A percentile compares a stretch with the other conserved stretches of the same genome.
phyloP scores from a whole-genome alignment of 2,113 vertebrate species.

The Engystomops pustulosus region DNA sequence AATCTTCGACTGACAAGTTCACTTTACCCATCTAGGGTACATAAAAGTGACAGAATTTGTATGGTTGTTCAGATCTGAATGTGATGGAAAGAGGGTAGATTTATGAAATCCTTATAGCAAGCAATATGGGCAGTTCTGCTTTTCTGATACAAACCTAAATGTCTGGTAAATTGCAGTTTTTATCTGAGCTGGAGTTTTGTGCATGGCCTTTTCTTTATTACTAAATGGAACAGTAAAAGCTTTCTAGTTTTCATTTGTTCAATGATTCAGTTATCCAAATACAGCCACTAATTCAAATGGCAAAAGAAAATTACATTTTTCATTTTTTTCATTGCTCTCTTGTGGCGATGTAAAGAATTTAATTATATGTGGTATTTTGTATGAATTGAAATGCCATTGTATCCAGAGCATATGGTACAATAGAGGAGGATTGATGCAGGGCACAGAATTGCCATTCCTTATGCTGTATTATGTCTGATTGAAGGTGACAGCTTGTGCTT shows the following conservation, averaged over 20 bases:
- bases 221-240: background rate
- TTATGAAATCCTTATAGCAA: background rate
- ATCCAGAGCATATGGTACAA: slow-evolving; percentile 9
- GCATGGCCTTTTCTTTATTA: slow-evolving; percentile 4
- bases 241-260: background rate
- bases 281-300: background rate
- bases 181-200: background rate
- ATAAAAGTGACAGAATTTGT: no score
- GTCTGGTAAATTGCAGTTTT: background rate
- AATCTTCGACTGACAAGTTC: no score
- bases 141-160: background rate
- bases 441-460: background rate
- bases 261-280: background rate
- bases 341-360: slow-evolving; percentile 1
- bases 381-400: slow-evolving; percentile 16
- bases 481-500: background rate
- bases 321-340: slow-evolving; percentile 29
- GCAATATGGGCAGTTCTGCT: background rate
- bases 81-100: background rate
- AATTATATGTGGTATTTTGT: slow-evolving; percentile 27
- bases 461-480: background rate
- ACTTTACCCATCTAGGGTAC: no score
- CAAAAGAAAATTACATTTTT: background rate
- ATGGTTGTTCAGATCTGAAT: background rate
- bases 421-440: background rate